phyloP scores from a whole-genome alignment of 1,140 invertebrate genomes.

The Agrilus planipennis region DNA sequence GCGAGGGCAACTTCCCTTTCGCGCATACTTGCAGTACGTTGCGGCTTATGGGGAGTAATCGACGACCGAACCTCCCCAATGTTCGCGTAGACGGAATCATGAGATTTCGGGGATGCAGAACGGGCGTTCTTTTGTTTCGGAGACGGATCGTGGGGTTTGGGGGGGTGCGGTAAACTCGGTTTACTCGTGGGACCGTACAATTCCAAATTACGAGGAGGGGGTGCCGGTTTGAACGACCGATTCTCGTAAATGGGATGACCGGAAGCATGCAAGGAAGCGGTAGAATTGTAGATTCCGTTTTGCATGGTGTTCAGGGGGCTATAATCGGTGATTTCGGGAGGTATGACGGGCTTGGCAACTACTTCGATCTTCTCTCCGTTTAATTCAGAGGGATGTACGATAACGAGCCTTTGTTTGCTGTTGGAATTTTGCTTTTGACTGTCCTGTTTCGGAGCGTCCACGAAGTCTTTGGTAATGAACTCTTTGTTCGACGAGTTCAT shows the following conservation, averaged over 20 bases:
- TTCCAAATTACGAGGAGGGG: conserved; percentile 44
- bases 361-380: conserved; percentile 67
- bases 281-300: conserved; percentile 31
- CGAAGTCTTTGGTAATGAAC: conserved; percentile 40
- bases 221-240: conserved; percentile 37
- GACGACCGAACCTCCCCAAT: conserved; percentile 65
- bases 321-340: conserved; percentile 34
- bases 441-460: conserved; percentile 16
- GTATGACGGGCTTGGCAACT: conserved; percentile 35
- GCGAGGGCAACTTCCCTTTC: conserved; percentile 53
- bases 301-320: conserved; percentile 35
- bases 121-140: conserved; percentile 42
- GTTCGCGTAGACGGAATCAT: conserved; percentile 66
- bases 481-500: conserved; percentile 60
- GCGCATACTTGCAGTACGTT: conserved; percentile 69
- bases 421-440: conserved; percentile 33
- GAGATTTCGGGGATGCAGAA: conserved; percentile 37
- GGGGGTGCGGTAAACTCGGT: conserved; percentile 55
- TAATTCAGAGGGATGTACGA: conserved; percentile 77
- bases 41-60: conserved; percentile 64
- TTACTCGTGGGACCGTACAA: conserved; percentile 38
- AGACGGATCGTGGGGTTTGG: conserved; percentile 49
- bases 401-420: conserved; percentile 63
- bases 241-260: not conserved
- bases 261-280: not conserved